phyloP scores from a whole-genome alignment of 2,113 vertebrate species.

The Halichoerus grypus region DNA sequence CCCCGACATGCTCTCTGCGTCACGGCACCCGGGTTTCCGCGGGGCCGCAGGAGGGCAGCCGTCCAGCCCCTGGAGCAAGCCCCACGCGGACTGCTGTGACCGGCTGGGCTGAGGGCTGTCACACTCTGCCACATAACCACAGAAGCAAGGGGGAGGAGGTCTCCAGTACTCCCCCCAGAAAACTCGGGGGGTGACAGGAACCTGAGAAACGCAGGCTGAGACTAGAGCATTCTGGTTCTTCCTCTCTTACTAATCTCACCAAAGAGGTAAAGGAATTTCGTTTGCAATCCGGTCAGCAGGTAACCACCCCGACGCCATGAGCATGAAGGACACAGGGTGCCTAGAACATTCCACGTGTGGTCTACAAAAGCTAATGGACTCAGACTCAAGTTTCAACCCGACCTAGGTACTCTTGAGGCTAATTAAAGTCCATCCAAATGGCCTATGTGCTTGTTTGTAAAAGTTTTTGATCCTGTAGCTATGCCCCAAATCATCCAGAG shows the following conservation, averaged over 20 bases:
- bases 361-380: conserved; percentile 6
- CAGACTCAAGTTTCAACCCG: background rate
- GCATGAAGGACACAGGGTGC: background rate
- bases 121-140: background rate
- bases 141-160: background rate
- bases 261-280: background rate
- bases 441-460: background rate
- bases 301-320: background rate
- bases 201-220: background rate
- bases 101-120: background rate
- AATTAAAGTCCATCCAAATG: background rate
- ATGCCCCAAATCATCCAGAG: background rate
- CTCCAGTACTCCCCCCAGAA: background rate
- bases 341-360: background rate
- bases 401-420: background rate
- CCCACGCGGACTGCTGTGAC: background rate
- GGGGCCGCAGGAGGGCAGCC: background rate
- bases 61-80: background rate
- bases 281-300: background rate
- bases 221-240: background rate
- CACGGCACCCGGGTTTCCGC: too few species aligned
- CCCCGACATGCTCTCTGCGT: too few species aligned
- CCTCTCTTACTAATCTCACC: background rate
- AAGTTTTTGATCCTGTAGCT: background rate
- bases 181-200: background rate